Evolutionary conservation across 2,797 vertebrate species (phyloP), one percentile per base, ranked within the genome.

Genomic region (Gorsachius magnificus): DNA sequence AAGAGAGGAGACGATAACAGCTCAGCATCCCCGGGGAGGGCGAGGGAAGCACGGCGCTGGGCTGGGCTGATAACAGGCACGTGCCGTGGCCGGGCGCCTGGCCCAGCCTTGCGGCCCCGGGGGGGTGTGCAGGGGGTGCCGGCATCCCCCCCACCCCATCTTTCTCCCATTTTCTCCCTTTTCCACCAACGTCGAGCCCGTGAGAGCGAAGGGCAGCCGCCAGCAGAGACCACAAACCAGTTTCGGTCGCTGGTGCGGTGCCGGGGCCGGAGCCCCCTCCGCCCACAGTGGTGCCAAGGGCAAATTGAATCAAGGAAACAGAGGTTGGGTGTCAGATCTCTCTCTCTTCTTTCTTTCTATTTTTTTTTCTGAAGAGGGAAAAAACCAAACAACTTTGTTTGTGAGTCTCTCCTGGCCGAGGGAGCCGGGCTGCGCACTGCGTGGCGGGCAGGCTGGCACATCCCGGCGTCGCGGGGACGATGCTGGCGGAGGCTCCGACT

Each of bases 351-450:
- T 25, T 10, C 12, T 14, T 22, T 26, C 38, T 6, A 77, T n/a
- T 63, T 22, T 82, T 26, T 31, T 18, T 25, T 14, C 60, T 51
- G 56, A 92, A 56, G 91, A 58, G 72, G 63, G 13, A 7, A 61
- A 80, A 91, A 90, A 18, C 3, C 57, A 72, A 96, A 57, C 79
- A 85, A 84, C 50, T 94, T 93, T 58, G 46, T 85, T 91, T 75
- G 88, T 91, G 95, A 95, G 88, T 96, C 94, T 78, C 53, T 35
- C 33, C 43, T 75, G 85, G 85, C 82, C 16, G 3, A 48, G 53
- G n/a, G 57, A 89, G 80, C 80, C 4, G 43, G 45, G 75, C 93
- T 81, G 24, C 10, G 6, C 87, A n/a, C 31, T 5, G 83, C 29
- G 21, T 22, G 22, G n/a, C 58, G 14, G 61, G 48, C 43, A 25